These are phyloP conservation scores for Istiophorus platypterus DNA, from an alignment of 2,113 vertebrate genomes.

Conservation along the genomic window DNA sequence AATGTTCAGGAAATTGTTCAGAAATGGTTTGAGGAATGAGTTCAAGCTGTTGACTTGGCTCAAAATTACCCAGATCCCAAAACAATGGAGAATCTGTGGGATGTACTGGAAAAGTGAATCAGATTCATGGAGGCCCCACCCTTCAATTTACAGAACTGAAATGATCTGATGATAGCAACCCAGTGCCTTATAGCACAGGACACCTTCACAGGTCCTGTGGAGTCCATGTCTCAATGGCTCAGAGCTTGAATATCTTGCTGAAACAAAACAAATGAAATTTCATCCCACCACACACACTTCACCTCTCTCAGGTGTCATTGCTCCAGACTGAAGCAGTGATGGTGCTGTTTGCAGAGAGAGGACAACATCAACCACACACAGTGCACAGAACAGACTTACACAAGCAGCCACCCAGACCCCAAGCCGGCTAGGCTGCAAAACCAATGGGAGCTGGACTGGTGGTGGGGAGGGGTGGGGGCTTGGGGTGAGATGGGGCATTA, in stretches of 20 bases:
- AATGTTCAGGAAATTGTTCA: no score
- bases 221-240: no score
- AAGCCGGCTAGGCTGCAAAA: slow-evolving; percentile 19
- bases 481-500: slow-evolving; percentile 14
- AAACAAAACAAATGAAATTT: slow-evolving; percentile 4
- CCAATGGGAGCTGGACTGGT: slow-evolving; percentile 17
- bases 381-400: slow-evolving; percentile 8
- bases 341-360: slow-evolving; percentile 25
- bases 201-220: no score
- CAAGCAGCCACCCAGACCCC: slow-evolving; percentile 46
- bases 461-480: neutral
- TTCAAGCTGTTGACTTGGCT: no score
- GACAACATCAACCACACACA: slow-evolving; percentile 23
- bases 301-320: slow-evolving; percentile 33
- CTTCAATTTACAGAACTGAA: no score
- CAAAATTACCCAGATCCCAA: no score
- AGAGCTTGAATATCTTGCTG: no score
- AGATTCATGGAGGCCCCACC: no score
- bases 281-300: neutral
- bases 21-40: neutral
- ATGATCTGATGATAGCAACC: no score
- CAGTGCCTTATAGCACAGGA: no score
- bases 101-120: no score
- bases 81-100: no score
- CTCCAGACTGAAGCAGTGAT: slow-evolving; percentile 7